Conservation (phyloP, 2,797 vertebrate genomes). For the Cheracebus regulus region DNA sequence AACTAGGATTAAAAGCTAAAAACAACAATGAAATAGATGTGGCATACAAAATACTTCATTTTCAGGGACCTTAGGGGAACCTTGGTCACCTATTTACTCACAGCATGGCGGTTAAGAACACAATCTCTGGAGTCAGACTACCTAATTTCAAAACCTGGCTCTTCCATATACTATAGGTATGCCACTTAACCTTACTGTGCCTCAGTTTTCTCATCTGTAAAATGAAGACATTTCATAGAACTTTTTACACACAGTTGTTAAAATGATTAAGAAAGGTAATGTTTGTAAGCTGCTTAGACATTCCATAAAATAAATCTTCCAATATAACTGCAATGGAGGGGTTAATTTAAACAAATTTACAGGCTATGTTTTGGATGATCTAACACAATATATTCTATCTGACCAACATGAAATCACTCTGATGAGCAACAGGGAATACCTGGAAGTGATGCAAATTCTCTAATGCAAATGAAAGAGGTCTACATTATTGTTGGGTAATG, state of each 20-base stretch:
- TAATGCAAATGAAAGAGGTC: neutral
- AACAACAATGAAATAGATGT: neutral
- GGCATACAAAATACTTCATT: neutral
- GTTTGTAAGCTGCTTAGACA: neutral
- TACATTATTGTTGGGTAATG: neutral
- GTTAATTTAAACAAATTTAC: neutral
- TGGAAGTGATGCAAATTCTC: neutral
- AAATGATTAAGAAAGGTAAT: neutral
- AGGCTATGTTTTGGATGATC: slow-evolving; percentile 25
- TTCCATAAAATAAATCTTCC: slow-evolving; percentile 11
- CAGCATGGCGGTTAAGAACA: neutral
- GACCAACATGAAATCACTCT: neutral
- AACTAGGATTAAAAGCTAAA: neutral
- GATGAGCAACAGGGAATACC: neutral
- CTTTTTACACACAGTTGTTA: neutral
- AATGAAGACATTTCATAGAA: neutral
- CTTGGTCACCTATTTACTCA: neutral
- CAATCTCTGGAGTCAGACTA: neutral
- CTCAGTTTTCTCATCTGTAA: neutral
- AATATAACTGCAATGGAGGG: neutral
- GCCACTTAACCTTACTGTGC: neutral
- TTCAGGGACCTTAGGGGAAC: neutral
- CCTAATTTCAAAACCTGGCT: neutral
- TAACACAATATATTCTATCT: neutral
- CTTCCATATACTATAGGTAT: neutral